Evolutionary conservation across 2,113 vertebrate species (phyloP), one percentile per base, ranked within the genome.

Genomic region (Muntiacus reevesi): DNA sequence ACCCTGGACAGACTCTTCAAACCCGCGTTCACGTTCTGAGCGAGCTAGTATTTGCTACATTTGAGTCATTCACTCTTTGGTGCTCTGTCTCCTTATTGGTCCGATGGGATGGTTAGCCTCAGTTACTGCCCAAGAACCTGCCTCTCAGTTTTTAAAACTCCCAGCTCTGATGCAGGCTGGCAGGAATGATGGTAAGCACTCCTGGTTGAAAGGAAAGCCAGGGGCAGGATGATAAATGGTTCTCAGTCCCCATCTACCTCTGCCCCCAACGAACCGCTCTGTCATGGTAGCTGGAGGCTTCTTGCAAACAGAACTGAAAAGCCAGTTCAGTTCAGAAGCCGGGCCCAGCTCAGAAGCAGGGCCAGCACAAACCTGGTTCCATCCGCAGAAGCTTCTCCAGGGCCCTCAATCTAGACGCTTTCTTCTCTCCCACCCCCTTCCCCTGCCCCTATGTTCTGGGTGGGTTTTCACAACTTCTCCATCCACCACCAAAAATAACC

Each of bases 11-110:
- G 74, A 9, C 17, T 27, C 82, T 7, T 30, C 11, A 27, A 62
- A 36, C 19, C 13, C 0, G 0, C 4, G 2, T 1, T 25, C 33
- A 78, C 14, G 2, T 30, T 40, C 16, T 3, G 12, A 17, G 9
- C 3, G 40, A 11, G 79, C 84, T 71, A 30, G 0, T 7, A 12
- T n/a, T 14, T 16, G 33, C 67, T 76, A 3, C 16, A 0, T 28
- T 3, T 1, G 13, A 67, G 79, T 28, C 92, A 33, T 81, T 85
- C 8, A 21, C 40, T 55, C 30, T 50, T 1, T 76, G 57, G 64
- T 2, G 40, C 14, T 55, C 6, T 0, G 21, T 78, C 30, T 67
- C 89, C 59, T 76, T 57, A 54, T 40, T 47, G 45, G 23, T 33
- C 17, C 0, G 10, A 76, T 5, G 3, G 23, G 13, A 45, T 10